Evolutionary conservation across 2,113 vertebrate genomes (phyloP).

Genomic region (Hymenochirus boettgeri): DNA sequence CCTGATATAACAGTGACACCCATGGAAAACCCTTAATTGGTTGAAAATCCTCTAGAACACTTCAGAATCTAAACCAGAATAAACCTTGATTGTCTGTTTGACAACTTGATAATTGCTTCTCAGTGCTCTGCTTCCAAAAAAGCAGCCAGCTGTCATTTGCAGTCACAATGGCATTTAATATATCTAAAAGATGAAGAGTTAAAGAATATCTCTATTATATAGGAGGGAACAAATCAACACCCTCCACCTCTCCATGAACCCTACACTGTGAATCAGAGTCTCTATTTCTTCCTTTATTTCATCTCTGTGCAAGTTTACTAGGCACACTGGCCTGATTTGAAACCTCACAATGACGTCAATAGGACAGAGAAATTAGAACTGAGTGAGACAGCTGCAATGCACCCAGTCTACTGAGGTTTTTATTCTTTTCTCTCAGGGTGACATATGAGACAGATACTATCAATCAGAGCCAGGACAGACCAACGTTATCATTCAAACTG

Average conservation of each 20-base stretch:
- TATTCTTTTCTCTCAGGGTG: constrained; percentile 53
- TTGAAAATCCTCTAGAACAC: neutral
- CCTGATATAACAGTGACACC: neutral
- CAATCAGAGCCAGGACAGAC: constrained; percentile 49
- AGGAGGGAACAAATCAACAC: constrained; percentile 26
- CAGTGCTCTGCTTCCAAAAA: constrained; percentile 4
- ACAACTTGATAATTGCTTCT: constrained; percentile 24
- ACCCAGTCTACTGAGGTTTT: constrained; percentile 44
- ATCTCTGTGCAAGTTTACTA: constrained; percentile 46
- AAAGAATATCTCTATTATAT: constrained; percentile 41
- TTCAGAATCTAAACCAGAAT: constrained; percentile 6
- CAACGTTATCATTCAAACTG: constrained; percentile 40
- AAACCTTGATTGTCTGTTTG: constrained; percentile 8
- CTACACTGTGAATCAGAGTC: constrained; percentile 43
- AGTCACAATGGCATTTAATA: constrained; percentile 18
- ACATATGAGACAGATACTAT: constrained; percentile 56
- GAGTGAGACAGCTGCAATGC: constrained; percentile 53
- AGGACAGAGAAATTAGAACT: constrained; percentile 56
- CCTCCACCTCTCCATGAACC: neutral
- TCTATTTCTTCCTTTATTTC: constrained; percentile 42
- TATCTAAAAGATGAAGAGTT: constrained; percentile 26
- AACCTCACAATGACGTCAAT: constrained; percentile 68
- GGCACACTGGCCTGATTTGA: constrained; percentile 49
- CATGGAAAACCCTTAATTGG: constrained; percentile 33
- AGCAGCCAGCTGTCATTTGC: constrained; percentile 28